Evolutionary conservation across 35 echinoderm and acorn worm genomes (phyloP), one percentile per base, ranked within the genome.

Genomic region (Apostichopus japonicus): DNA sequence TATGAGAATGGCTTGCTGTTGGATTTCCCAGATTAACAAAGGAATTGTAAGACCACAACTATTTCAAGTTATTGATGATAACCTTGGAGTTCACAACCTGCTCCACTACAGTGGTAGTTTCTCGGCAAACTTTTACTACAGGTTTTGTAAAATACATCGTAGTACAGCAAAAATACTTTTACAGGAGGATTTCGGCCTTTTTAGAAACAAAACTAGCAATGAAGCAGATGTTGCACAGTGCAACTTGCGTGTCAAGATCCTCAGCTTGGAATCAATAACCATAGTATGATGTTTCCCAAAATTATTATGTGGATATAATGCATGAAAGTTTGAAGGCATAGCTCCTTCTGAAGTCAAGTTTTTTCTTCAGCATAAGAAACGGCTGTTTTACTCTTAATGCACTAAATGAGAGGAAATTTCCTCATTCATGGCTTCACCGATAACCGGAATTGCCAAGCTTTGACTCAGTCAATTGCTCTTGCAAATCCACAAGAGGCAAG

Each of bases 51-150:
- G 24, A 82, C 91, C 77, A 92, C 21, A 71, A 22, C 19, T 73
- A 0, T 73, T 73, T 73, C 70, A 73, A 17, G 91, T 65, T 63
- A 92, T 92, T 16, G 91, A 78, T 24, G 77, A 92, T 72, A 92
- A 92, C 24, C 91, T 92, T 82, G 91, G 77, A 27, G 0, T 92
- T 27, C 91, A 92, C 67, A 44, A 72, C 10, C 83, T 92, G 62
- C 91, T 92, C 25, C 78, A 78, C 54, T 81, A 9, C 23, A 3
- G 55, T 92, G 91, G 91, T 14, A 92, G 91, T 71, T 92, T 92
- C 24, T 63, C 55, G 44, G 77, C 91, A 9, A 92, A 83, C 19
- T 92, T 81, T 16, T 81, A 79, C 6, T 82, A 78, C 24, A 56
- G 91, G 54, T 81, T 92, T 59, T 92, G 91, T 52, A 92, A 82